Evolutionary conservation across 2,113 vertebrate genomes (phyloP), one percentile per base, ranked within the genome.

Genomic region (Sebastes schlegelii): DNA sequence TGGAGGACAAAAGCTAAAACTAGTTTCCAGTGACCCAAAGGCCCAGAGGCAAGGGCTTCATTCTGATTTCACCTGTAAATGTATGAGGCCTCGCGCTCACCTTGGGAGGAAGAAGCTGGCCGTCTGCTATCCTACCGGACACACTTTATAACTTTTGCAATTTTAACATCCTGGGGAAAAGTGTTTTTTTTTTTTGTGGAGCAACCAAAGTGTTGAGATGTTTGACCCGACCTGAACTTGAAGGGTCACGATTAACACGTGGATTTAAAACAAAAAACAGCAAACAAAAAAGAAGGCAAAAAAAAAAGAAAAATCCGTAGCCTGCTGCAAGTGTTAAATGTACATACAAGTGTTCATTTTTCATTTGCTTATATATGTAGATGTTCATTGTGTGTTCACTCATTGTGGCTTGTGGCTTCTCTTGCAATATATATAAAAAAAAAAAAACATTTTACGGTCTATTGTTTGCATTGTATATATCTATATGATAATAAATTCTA

Each of bases 331-430:
- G 82, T 94, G 93, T 93, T 76, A 61, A 83, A 76, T 93, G 90
- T 94, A 93, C 84, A 94, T 92, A 84, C 63, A 78, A 51, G 75
- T 77, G 73, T 77, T 90, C 67, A 74, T 80, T 87, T 91, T 89
- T 92, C 90, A 92, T 89, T 94, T 91, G 82, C 89, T 76, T 80
- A 40, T 70, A 84, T 91, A 86, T 61, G 85, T 95, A 91, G 88
- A 88, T 88, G 88, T 90, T 91, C 83, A 79, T 88, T 83, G 90
- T 92, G 90, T 91, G 26, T 90, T 94, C 80, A 83, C 88, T 91
- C 84, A 90, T 87, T 91, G 93, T 94, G 90, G 89, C 86, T 93
- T 88, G 94, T 95, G 91, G 92, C 90, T 92, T 88, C 77, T 92
- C 85, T 93, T 84, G 86, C 89, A 84, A 87, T 94, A 92, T 34